phyloP scores from a whole-genome alignment of 2,113 vertebrate species.

The Elanus axillaris region DNA sequence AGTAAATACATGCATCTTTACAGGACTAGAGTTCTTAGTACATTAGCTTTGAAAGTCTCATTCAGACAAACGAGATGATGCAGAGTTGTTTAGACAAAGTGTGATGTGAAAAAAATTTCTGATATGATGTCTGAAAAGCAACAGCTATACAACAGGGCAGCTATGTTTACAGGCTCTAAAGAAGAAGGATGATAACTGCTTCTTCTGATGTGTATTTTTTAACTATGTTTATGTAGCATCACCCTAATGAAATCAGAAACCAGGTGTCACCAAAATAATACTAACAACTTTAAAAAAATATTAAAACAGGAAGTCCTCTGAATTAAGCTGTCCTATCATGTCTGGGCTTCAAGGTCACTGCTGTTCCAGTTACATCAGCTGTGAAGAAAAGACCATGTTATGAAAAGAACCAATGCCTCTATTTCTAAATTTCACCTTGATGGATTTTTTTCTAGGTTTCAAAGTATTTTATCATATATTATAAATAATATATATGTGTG shows the following conservation, averaged over 20 bases:
- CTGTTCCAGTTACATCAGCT: background rate
- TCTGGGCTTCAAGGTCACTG: background rate
- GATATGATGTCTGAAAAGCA: background rate
- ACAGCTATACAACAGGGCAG: background rate
- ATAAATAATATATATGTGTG: too few species aligned
- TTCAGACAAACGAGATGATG: background rate
- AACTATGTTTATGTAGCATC: background rate
- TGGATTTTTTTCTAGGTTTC: background rate
- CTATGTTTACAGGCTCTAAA: background rate
- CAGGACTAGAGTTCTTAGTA: background rate
- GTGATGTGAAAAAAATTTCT: background rate
- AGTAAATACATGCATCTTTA: accelerated
- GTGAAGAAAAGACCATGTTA: background rate
- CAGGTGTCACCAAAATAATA: background rate
- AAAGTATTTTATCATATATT: background rate
- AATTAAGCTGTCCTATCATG: background rate
- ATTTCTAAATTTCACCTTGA: background rate
- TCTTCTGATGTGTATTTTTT: background rate
- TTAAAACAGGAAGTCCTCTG: background rate
- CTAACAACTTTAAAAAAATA: background rate
- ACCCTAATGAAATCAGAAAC: background rate
- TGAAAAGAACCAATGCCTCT: background rate
- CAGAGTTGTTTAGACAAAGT: background rate
- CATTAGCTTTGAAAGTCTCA: background rate
- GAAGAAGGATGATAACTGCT: background rate